Conservation (phyloP, 2,888 invertebrate genomes). For the Leuctra nigra region DNA sequence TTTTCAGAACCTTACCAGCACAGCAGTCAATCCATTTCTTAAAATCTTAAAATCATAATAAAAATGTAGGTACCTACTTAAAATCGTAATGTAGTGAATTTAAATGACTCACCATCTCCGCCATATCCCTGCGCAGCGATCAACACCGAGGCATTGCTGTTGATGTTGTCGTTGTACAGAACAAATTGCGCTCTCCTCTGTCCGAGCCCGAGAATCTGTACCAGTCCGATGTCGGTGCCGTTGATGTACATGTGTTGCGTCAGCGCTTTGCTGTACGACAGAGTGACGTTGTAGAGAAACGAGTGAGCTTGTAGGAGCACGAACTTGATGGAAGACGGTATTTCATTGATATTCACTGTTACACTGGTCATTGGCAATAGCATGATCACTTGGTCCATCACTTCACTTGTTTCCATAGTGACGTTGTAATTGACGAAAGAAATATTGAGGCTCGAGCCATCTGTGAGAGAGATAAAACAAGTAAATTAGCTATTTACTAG, state of each 20-base stretch:
- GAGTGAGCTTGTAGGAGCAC: slow-evolving; percentile 60
- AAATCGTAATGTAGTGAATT: no score
- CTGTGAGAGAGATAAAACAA: slow-evolving; percentile 31
- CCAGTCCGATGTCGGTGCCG: slow-evolving; percentile 58
- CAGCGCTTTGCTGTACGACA: slow-evolving; percentile 44
- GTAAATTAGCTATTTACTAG: no score
- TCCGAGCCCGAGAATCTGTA: slow-evolving; percentile 35
- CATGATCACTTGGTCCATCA: slow-evolving; percentile 30
- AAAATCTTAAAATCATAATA: no score
- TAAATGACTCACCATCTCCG: slow-evolving; percentile 42
- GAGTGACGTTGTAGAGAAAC: slow-evolving; percentile 48
- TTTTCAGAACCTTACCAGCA: no score
- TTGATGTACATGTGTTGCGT: slow-evolving; percentile 39
- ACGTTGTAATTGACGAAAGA: slow-evolving; percentile 36
- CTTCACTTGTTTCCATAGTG: slow-evolving; percentile 32
- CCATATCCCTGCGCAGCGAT: slow-evolving; percentile 49
- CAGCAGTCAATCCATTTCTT: no score
- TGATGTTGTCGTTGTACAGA: slow-evolving; percentile 42
- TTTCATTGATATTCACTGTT: slow-evolving; percentile 41
- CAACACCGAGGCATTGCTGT: slow-evolving; percentile 35
- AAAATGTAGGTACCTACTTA: no score
- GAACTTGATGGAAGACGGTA: slow-evolving; percentile 46
- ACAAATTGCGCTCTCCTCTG: slow-evolving; percentile 36
- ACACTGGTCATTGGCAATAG: slow-evolving; percentile 33
- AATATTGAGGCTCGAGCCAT: slow-evolving; percentile 27